phyloP scores from a whole-genome alignment of 2,113 vertebrate genomes.

The Anoura caudifer region DNA sequence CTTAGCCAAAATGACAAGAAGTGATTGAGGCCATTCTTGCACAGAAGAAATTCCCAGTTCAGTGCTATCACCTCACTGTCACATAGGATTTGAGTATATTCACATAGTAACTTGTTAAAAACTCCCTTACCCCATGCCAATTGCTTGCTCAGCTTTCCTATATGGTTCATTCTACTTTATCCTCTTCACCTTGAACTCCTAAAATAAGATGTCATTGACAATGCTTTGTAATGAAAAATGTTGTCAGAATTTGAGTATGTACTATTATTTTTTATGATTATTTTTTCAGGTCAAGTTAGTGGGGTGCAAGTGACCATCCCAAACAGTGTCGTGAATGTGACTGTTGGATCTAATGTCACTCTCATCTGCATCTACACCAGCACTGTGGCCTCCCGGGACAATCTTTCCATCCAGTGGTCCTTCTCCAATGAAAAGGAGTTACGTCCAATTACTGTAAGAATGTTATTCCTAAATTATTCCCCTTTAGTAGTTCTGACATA shows the following conservation, averaged over 20 bases:
- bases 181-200: not conserved
- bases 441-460: conserved; percentile 57
- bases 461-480: not conserved
- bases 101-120: conserved; percentile 4
- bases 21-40: not conserved
- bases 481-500: not conserved
- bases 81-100: not conserved
- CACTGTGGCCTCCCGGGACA: conserved; percentile 17
- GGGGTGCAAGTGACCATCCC: conserved; percentile 68
- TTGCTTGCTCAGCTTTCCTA: not conserved
- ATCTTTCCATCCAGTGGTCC: conserved; percentile 70
- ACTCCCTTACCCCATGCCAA: not conserved
- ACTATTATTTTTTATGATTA: conserved; percentile 49
- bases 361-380: conserved; percentile 65
- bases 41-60: not conserved
- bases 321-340: conserved; percentile 52
- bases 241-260: not conserved
- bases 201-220: conserved; percentile 17
- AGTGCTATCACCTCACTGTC: not conserved
- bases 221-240: not conserved
- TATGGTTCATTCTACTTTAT: not conserved
- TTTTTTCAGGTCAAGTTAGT: conserved; percentile 63
- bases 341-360: conserved; percentile 61
- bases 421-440: conserved; percentile 45
- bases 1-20: too few relatives aligned